Evolutionary conservation across 2,113 vertebrate genomes (phyloP).

Genomic region (Centropus unirufus): DNA sequence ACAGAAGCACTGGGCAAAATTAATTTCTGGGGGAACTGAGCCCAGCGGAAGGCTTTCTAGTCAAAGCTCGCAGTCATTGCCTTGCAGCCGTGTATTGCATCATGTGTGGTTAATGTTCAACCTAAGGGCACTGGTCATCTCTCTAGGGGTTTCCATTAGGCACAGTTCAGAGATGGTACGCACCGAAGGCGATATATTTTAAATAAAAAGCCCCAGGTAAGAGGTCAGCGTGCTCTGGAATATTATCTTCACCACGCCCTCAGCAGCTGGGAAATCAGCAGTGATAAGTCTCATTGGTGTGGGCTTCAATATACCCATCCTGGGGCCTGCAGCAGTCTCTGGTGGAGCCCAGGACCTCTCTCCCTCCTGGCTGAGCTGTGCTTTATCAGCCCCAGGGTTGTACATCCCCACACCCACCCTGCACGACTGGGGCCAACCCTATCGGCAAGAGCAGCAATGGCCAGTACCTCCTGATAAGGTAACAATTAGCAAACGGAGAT

Average conservation of each 20-base stretch:
- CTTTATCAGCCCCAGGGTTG: background rate
- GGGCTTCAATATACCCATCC: background rate
- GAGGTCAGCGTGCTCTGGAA: background rate
- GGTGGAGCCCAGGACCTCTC: background rate
- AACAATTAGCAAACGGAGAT: conserved; percentile 28
- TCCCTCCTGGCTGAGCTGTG: background rate
- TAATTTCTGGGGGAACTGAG: background rate
- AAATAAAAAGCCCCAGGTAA: background rate
- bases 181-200: background rate
- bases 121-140: background rate
- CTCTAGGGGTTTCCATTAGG: background rate
- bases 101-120: background rate
- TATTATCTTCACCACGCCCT: background rate
- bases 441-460: background rate
- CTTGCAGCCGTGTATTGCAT: background rate
- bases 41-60: background rate
- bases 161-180: background rate
- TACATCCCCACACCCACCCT: background rate
- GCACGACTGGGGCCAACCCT: accelerated
- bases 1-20: background rate
- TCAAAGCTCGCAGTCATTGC: background rate
- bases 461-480: background rate
- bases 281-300: background rate
- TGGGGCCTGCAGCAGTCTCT: background rate
- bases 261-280: accelerated